phyloP scores from a whole-genome alignment of 2,888 invertebrate species.

The Lepidochitona cinerea region DNA sequence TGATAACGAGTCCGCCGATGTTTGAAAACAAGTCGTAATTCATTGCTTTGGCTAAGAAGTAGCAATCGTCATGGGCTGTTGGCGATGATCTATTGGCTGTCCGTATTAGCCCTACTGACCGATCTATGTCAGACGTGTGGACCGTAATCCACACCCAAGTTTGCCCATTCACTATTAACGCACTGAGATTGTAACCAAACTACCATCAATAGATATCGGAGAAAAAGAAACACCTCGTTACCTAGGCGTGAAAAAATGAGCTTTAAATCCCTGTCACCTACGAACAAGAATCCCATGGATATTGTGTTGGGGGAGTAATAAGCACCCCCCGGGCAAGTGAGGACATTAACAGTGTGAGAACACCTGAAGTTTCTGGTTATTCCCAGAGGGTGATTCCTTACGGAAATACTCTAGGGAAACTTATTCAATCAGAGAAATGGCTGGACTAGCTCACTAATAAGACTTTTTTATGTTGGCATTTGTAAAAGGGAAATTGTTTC shows the following conservation, averaged over 20 bases:
- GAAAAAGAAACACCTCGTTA: background rate
- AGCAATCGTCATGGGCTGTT: background rate
- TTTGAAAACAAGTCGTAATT: background rate
- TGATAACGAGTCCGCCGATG: background rate
- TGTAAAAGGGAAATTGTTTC: too few relatives aligned
- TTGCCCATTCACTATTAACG: background rate
- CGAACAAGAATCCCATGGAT: background rate
- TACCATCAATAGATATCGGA: background rate
- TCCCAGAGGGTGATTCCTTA: too few relatives aligned
- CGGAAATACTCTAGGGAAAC: too few relatives aligned
- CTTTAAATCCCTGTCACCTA: background rate
- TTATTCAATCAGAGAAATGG: too few relatives aligned
- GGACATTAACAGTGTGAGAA: too few relatives aligned
- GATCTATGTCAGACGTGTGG: background rate
- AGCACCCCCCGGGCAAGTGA: too few relatives aligned
- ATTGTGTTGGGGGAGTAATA: background rate
- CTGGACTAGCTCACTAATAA: too few relatives aligned
- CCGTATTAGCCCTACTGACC: background rate
- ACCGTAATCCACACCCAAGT: background rate
- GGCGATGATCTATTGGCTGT: background rate
- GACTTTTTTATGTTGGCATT: too few relatives aligned
- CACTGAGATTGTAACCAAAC: background rate
- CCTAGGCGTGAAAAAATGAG: background rate
- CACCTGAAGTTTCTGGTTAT: too few relatives aligned
- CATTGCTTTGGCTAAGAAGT: background rate